Evolutionary conservation across 1,140 invertebrate species (phyloP).

Genomic region (Paracyclopina nana): DNA sequence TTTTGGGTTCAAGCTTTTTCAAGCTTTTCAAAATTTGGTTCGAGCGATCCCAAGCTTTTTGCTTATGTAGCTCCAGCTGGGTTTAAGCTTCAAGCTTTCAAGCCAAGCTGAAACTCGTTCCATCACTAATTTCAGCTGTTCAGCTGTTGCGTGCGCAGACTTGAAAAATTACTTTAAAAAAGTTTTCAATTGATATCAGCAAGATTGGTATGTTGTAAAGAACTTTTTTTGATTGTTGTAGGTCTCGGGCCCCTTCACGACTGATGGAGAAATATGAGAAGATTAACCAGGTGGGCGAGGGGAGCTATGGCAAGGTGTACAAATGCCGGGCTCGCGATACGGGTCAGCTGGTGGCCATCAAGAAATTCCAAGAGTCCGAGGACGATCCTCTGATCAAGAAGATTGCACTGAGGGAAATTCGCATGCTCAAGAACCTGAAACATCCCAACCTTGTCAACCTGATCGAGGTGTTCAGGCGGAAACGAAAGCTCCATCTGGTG

Average conservation of each 20-base stretch:
- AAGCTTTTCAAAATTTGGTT: too few species aligned
- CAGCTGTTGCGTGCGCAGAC: too few species aligned
- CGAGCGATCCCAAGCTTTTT: too few species aligned
- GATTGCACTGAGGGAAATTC: slow-evolving; percentile 89
- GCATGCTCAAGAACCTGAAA: slow-evolving; percentile 95
- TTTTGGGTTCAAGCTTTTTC: too few species aligned
- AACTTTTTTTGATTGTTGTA: background rate
- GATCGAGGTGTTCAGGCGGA: slow-evolving; percentile 90
- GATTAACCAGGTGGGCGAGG: slow-evolving; percentile 85
- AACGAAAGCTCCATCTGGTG: slow-evolving; percentile 86
- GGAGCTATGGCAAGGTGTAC: slow-evolving; percentile 95
- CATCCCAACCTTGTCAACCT: slow-evolving; percentile 94
- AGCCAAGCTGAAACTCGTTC: too few species aligned
- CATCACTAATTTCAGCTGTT: too few species aligned
- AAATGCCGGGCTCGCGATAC: slow-evolving; percentile 93
- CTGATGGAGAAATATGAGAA: slow-evolving; percentile 96
- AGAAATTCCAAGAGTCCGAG: slow-evolving; percentile 96
- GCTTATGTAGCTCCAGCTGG: too few species aligned
- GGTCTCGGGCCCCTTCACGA: slow-evolving; percentile 56
- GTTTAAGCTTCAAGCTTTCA: too few species aligned
- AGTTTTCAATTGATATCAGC: too few species aligned
- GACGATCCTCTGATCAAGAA: slow-evolving; percentile 95
- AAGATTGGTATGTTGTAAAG: background rate
- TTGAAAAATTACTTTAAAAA: too few species aligned
- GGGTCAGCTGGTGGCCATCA: slow-evolving; percentile 87